Conservation (phyloP, 2,797 vertebrate genomes). For the Platalea minor region DNA sequence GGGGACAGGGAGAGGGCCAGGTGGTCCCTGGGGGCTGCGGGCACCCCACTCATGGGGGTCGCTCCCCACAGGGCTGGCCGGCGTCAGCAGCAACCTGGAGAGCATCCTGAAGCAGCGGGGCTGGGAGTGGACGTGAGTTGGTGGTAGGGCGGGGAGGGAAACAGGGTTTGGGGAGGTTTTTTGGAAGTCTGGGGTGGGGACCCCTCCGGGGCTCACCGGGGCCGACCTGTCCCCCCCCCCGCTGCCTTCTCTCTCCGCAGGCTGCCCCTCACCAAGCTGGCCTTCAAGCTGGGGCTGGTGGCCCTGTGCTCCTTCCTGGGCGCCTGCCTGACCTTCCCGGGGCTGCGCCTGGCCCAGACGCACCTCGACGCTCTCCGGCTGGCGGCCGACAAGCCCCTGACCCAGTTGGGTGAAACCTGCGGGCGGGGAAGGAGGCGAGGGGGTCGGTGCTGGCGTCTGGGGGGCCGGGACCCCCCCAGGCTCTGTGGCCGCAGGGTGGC, state of each 20-base stretch:
- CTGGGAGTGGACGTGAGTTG: conserved; percentile 90
- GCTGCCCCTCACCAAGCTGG: conserved; percentile 85
- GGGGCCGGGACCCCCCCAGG: fast-evolving
- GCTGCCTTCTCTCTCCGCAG: conserved; percentile 63
- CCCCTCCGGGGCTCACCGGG: fast-evolving
- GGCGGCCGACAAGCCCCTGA: conserved; percentile 80
- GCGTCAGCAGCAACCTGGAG: conserved; percentile 81
- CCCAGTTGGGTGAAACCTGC: conserved; percentile 77
- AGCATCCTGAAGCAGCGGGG: conserved; percentile 83
- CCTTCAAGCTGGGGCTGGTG: conserved; percentile 85
- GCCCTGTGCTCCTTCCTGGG: conserved; percentile 87
- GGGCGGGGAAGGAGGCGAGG: background rate
- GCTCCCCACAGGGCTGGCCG: conserved; percentile 73
- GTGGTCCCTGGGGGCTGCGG: too few species aligned
- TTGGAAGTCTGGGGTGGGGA: background rate
- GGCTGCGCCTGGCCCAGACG: conserved; percentile 93
- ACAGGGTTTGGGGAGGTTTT: fast-evolving
- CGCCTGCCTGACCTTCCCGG: conserved; percentile 89
- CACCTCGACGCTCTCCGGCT: conserved; percentile 88
- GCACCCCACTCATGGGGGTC: background rate
- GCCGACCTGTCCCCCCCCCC: fast-evolving
- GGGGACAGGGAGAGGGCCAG: fast-evolving
- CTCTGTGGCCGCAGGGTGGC: background rate
- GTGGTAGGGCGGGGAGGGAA: background rate
- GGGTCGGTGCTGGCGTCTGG: fast-evolving